Conservation (phyloP, 2,797 vertebrate genomes). For the Apogon hyalosoma region DNA sequence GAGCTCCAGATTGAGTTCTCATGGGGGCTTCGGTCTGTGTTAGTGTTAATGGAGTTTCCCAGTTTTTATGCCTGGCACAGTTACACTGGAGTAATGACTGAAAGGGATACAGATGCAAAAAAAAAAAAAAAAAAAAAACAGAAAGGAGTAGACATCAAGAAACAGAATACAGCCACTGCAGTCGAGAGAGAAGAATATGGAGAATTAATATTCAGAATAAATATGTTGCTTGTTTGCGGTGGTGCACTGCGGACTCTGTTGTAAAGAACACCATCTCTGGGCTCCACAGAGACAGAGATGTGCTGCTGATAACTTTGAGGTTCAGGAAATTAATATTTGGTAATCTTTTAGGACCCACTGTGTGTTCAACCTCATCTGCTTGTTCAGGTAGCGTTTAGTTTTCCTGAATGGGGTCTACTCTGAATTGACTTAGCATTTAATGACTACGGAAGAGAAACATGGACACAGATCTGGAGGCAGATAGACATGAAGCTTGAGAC, state of each 20-base stretch:
- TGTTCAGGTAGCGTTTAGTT: slow-evolving; percentile 19
- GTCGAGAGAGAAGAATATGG: background rate
- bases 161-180: background rate
- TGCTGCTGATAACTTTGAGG: slow-evolving; percentile 40
- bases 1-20: slow-evolving; percentile 33
- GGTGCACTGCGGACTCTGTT: background rate
- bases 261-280: background rate
- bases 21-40: background rate
- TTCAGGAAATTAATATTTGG: slow-evolving; percentile 66
- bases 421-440: background rate
- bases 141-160: background rate
- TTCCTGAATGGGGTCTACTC: background rate
- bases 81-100: slow-evolving; percentile 13
- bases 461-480: no score
- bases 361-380: background rate
- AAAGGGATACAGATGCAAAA: background rate
- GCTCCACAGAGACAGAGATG: slow-evolving; percentile 34
- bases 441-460: background rate
- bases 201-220: slow-evolving; percentile 16
- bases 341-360: slow-evolving; percentile 11
- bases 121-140: no score
- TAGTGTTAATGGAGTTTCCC: slow-evolving; percentile 20
- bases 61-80: slow-evolving; percentile 2
- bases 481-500: background rate
- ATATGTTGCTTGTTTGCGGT: slow-evolving; percentile 14